Conservation (phyloP, 2,797 vertebrate genomes). For the Microctenopoma stevenorrisi region DNA sequence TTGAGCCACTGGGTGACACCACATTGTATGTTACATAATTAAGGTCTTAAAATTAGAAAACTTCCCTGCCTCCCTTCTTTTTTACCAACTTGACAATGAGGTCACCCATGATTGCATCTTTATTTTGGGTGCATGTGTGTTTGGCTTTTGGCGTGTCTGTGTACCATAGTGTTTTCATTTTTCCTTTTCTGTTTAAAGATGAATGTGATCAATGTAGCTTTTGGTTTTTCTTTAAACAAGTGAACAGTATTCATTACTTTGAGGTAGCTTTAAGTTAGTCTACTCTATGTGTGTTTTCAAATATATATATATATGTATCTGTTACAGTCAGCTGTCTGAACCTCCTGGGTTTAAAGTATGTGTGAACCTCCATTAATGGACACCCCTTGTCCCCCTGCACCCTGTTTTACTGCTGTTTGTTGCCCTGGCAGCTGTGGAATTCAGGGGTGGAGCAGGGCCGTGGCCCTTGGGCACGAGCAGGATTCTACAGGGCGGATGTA, state of each 20-base stretch:
- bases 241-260: too few relatives aligned
- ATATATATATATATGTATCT: too few relatives aligned
- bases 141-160: neutral
- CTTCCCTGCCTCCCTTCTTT: constrained; percentile 22
- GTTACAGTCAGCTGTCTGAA: too few relatives aligned
- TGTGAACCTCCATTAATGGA: constrained; percentile 23
- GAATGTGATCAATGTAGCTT: too few relatives aligned
- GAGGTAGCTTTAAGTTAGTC: too few relatives aligned
- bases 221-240: neutral
- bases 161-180: neutral
- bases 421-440: constrained; percentile 68
- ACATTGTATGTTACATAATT: constrained; percentile 64
- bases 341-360: constrained; percentile 6
- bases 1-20: constrained; percentile 55
- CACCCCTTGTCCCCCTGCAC: constrained; percentile 1
- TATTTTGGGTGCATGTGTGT: constrained; percentile 12
- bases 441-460: constrained; percentile 57
- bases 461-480: constrained; percentile 58
- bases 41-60: constrained; percentile 65
- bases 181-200: neutral
- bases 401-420: constrained; percentile 31
- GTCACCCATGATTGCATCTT: constrained; percentile 21
- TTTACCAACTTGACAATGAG: constrained; percentile 9
- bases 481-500: constrained; percentile 52
- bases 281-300: too few relatives aligned